A percentile compares a stretch with the other conserved stretches of the same genome.
These are phyloP conservation scores for Anastrepha obliqua DNA, from an alignment of 1,140 invertebrate species.

Conservation along the genomic window DNA sequence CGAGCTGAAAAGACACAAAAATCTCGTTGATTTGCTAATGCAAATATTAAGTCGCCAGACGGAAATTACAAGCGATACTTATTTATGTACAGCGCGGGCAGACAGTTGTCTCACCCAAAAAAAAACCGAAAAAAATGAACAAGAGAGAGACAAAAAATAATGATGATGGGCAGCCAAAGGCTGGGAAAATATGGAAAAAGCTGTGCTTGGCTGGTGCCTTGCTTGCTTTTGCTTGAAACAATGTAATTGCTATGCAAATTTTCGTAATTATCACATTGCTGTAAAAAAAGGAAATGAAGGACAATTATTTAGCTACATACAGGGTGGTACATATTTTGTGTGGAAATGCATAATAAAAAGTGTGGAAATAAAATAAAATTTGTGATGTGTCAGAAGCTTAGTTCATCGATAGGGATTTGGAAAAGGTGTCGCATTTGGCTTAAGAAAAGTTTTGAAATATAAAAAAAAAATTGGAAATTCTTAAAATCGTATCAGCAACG, in stretches of 20 bases:
- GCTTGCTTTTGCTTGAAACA: background rate
- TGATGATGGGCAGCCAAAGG: too few relatives aligned
- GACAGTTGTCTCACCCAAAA: background rate
- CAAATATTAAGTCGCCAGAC: slow-evolving; percentile 3
- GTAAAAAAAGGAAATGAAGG: background rate
- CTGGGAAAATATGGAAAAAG: background rate
- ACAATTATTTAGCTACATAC: too few relatives aligned
- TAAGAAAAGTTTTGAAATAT: too few relatives aligned
- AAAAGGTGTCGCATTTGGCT: too few relatives aligned
- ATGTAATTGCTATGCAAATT: slow-evolving; percentile 49
- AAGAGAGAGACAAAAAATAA: background rate
- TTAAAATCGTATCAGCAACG: too few relatives aligned
- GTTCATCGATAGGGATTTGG: too few relatives aligned
- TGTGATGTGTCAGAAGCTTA: too few relatives aligned
- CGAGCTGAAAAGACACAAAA: background rate
- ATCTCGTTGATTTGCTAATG: slow-evolving; percentile 19
- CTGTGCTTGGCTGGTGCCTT: background rate
- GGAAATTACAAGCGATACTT: slow-evolving; percentile 16
- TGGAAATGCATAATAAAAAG: too few relatives aligned
- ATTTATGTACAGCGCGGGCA: background rate
- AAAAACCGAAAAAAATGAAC: background rate
- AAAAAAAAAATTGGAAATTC: too few relatives aligned
- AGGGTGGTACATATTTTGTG: too few relatives aligned
- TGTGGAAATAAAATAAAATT: too few relatives aligned
- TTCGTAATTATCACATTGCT: slow-evolving; percentile 42